Evolutionary conservation across 2,113 vertebrate genomes (phyloP), one percentile per base, ranked within the genome.

Genomic region (Amia ocellicauda): DNA sequence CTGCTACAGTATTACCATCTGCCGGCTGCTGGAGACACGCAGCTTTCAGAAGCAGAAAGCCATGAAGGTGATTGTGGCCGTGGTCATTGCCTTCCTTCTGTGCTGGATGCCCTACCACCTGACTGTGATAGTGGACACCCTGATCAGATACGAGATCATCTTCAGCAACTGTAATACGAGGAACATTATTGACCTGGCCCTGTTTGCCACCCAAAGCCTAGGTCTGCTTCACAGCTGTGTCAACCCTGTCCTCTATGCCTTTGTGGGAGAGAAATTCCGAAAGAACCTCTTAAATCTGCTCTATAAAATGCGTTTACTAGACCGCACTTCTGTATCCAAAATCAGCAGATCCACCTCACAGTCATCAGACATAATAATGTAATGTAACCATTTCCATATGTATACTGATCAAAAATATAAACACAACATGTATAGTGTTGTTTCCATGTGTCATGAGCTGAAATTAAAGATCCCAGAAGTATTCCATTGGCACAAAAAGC

Each of bases 261-360:
- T 91, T 0, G 79, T 91, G 17, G 88, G 85, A 3, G 72, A 83
- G 72, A 91, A 86, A 77, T 91, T 91, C 81, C 74, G 86, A 66
- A 77, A 16, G 0, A 87, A 81, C 27, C 63, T 86, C 67, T 10
- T 4, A 11, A 57, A 58, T 16, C 52, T 90, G 16, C 23, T 90
- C 11, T 29, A 64, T 2, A 74, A 62, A 62, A 82, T n/a, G 3
- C 67, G 80, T 0, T 0, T 80, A 2, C 51, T 60, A 28, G 78
- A 85, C 16, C 63, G 66, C 54, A 3, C 47, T 8, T 75, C 72
- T 0, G 28, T 3, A 3, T 67, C 75, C 4, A 76, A 10, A 26
- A 66, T 66, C 65, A 86, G 85, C 78, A 78, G 85, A 70, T 87
- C 84, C 0, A 77, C 81, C 1, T 86, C 85, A 58, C 76, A 82